Percentiles rank a stretch among this genome's conserved stretches.
Conservation (phyloP, 2,888 invertebrate species). For the Thera obeliscata region DNA sequence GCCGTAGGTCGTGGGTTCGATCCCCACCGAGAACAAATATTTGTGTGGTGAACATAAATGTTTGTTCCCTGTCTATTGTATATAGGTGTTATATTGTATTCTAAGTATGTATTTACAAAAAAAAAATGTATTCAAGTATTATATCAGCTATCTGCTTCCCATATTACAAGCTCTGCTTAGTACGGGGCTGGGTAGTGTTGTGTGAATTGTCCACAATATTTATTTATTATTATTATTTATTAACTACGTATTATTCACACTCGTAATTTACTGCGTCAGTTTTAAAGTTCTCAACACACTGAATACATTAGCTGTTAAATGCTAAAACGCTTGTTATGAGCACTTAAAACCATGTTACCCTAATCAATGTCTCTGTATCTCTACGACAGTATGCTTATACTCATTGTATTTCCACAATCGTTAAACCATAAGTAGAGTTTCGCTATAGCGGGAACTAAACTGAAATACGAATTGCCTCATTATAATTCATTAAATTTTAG, state of each 20-base stretch:
- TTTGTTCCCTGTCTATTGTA: too few relatives aligned
- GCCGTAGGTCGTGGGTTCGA: too few relatives aligned
- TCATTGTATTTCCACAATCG: slow-evolving; percentile 29
- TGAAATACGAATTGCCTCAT: slow-evolving; percentile 45
- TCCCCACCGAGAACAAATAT: too few relatives aligned
- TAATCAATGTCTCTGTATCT: slow-evolving; percentile 29
- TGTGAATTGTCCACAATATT: too few relatives aligned
- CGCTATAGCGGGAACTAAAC: slow-evolving; percentile 21
- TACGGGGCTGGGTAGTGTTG: too few relatives aligned
- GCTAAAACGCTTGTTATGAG: slow-evolving; percentile 34
- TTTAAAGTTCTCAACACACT: background rate
- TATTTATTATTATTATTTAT: too few relatives aligned
- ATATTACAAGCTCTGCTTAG: too few relatives aligned
- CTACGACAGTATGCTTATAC: slow-evolving; percentile 29
- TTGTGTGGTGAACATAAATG: too few relatives aligned
- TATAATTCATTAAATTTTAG: slow-evolving; percentile 47
- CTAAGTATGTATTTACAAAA: too few relatives aligned
- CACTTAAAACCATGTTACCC: slow-evolving; percentile 37
- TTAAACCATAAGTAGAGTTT: slow-evolving; percentile 25
- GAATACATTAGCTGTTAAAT: slow-evolving; percentile 32
- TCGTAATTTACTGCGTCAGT: background rate
- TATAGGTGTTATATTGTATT: too few relatives aligned
- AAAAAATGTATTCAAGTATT: too few relatives aligned
- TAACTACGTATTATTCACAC: background rate
- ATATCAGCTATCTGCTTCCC: too few relatives aligned